phyloP scores from a whole-genome alignment of 2,888 invertebrate species.

The Pristionchus exspectatus region DNA sequence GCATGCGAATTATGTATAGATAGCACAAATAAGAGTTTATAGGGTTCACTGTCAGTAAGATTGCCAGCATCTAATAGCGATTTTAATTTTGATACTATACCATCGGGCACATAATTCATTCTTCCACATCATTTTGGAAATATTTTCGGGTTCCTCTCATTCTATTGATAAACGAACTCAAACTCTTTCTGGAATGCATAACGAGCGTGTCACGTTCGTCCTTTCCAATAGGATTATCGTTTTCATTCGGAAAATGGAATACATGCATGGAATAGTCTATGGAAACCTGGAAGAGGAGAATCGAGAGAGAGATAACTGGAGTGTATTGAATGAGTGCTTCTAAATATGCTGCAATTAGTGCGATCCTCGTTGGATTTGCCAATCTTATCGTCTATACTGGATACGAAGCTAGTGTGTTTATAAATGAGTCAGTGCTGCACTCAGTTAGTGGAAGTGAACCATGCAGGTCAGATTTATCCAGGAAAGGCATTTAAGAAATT shows the following conservation, averaged over 20 bases:
- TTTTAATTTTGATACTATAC: too few species aligned
- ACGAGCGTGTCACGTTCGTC: constrained; percentile 2
- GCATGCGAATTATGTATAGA: too few species aligned
- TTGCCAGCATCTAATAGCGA: too few species aligned
- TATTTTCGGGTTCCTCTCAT: too few species aligned
- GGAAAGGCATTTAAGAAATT: background rate
- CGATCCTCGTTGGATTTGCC: background rate
- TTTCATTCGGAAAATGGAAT: background rate
- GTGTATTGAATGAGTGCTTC: background rate
- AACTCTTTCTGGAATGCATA: background rate
- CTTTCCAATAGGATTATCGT: background rate
- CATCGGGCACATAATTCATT: too few species aligned
- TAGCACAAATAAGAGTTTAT: too few species aligned
- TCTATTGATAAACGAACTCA: too few species aligned
- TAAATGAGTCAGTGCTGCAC: background rate
- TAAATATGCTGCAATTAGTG: background rate
- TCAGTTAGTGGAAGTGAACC: background rate
- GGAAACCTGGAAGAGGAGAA: background rate
- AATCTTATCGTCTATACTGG: constrained; percentile 16
- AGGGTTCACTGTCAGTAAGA: too few species aligned
- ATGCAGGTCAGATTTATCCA: background rate
- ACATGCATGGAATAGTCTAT: background rate
- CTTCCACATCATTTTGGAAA: too few species aligned
- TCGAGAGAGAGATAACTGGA: background rate
- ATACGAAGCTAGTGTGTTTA: constrained; percentile 10